Percentiles rank a stretch among this genome's conserved stretches.
These are phyloP conservation scores for Climacteris rufus DNA, from an alignment of 2,113 vertebrate species.

Conservation along the genomic window DNA sequence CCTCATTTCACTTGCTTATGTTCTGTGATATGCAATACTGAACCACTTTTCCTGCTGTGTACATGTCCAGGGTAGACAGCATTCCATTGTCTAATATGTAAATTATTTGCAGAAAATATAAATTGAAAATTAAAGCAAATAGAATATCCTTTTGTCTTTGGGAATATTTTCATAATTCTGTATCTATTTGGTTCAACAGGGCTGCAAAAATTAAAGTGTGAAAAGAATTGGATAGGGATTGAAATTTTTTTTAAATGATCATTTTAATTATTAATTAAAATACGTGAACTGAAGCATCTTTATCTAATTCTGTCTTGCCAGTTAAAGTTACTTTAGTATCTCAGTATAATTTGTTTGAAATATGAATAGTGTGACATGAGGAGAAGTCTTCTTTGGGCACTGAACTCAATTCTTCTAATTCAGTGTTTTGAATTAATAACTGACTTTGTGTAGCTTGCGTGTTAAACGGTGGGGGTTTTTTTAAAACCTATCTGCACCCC, in stretches of 20 bases:
- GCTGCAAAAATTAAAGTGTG: not conserved
- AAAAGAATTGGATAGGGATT: not conserved
- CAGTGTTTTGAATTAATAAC: not conserved
- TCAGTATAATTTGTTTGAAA: not conserved
- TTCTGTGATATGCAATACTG: not conserved
- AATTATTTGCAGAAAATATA: not conserved
- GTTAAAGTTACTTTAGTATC: not conserved
- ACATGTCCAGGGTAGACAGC: not conserved
- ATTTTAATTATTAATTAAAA: constrained; percentile 2
- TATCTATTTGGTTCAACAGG: not conserved
- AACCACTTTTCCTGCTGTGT: constrained; percentile 22
- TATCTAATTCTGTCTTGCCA: not conserved
- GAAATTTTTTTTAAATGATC: not conserved
- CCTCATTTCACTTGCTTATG: constrained; percentile 7
- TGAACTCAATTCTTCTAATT: not conserved
- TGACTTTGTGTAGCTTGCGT: not conserved
- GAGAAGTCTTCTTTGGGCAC: not conserved
- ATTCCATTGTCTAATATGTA: not conserved
- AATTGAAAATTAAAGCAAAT: not conserved
- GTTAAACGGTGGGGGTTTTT: not conserved
- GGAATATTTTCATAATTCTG: not conserved
- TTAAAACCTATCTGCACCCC: not conserved
- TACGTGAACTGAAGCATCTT: not conserved
- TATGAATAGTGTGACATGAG: not conserved
- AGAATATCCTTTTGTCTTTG: not conserved